These are phyloP conservation scores for Hemithea aestivaria DNA, from an alignment of 2,888 invertebrate genomes.

Conservation along the genomic window DNA sequence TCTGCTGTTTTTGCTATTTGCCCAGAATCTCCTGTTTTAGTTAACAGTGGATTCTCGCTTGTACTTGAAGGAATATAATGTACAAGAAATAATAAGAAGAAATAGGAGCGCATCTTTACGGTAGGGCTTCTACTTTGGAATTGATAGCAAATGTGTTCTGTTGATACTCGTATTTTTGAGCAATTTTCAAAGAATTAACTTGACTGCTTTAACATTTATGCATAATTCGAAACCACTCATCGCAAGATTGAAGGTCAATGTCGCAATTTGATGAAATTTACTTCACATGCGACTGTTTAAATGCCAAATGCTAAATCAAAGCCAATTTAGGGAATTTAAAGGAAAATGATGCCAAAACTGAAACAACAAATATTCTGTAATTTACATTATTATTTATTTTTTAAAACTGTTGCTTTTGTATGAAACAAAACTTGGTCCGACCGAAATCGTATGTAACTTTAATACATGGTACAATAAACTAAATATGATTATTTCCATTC, in stretches of 20 bases:
- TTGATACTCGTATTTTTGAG: no score
- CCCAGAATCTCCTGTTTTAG: constrained; percentile 54
- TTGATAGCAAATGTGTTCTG: constrained; percentile 6
- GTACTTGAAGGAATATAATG: constrained; percentile 38
- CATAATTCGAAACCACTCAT: constrained; percentile 4
- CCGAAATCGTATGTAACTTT: constrained; percentile 59
- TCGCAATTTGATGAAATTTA: constrained; percentile 13
- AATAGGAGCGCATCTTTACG: constrained; percentile 37
- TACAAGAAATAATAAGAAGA: constrained; percentile 34
- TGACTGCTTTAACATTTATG: constrained; percentile 17
- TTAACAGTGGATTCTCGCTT: constrained; percentile 56
- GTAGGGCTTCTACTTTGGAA: constrained; percentile 6
- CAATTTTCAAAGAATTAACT: constrained; percentile 7
- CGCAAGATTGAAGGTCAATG: constrained; percentile 19
- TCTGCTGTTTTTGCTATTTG: constrained; percentile 65
- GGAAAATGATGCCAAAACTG: constrained; percentile 24
- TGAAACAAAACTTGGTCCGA: constrained; percentile 70
- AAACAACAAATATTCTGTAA: constrained; percentile 51
- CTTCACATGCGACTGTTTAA: constrained; percentile 10
- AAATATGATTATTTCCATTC: constrained; percentile 29
- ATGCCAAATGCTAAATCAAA: no score
- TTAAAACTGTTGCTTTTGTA: constrained; percentile 65
- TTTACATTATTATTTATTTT: constrained; percentile 73
- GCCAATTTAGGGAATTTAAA: no score
- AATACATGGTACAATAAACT: constrained; percentile 36